These are phyloP conservation scores for Callipepla squamata DNA, from an alignment of 2,113 vertebrate genomes.

Conservation along the genomic window DNA sequence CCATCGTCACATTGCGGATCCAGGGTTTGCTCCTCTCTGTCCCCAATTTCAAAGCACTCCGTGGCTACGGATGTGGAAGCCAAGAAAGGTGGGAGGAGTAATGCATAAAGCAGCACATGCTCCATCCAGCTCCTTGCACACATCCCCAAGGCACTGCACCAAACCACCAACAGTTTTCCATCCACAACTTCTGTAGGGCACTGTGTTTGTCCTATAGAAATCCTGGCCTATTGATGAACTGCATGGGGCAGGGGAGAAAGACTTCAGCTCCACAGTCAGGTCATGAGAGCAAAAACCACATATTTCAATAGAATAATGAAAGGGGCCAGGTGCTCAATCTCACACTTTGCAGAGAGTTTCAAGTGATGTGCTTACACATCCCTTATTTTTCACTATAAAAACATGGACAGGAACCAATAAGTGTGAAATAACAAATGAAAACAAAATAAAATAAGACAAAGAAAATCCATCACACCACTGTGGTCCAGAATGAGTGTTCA, in stretches of 20 bases:
- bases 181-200: not conserved
- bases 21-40: not conserved
- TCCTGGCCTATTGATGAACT: not conserved
- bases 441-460: not conserved
- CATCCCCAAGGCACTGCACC: accelerated
- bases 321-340: not conserved
- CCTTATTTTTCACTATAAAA: not conserved
- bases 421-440: not conserved
- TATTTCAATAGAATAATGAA: not conserved
- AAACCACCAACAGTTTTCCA: not conserved
- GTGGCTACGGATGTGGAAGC: not conserved
- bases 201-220: not conserved
- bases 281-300: not conserved
- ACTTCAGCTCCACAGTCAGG: not conserved
- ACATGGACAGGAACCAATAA: not conserved
- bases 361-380: not conserved
- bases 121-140: not conserved
- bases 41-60: not conserved
- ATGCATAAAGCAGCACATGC: accelerated
- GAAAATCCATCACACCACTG: not conserved
- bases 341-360: not conserved
- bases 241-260: not conserved
- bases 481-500: not conserved
- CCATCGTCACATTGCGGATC: accelerated
- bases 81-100: not conserved